These are phyloP conservation scores for Ptiloglossa arizonensis DNA, from an alignment of 1,140 invertebrate genomes.

Conservation along the genomic window DNA sequence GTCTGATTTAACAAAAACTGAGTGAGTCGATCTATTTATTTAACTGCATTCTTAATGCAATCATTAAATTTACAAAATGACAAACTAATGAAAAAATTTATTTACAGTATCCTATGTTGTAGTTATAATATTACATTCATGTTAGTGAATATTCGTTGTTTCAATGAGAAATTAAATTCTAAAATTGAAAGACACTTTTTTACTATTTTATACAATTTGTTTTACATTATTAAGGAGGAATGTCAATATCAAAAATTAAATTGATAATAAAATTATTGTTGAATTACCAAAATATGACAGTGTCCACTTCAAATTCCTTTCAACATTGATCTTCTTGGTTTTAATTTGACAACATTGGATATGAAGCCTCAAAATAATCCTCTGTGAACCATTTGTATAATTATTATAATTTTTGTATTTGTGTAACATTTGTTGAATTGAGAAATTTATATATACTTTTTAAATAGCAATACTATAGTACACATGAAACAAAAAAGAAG, in stretches of 20 bases:
- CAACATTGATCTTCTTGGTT: slow-evolving; percentile 45
- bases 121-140: slow-evolving; percentile 42
- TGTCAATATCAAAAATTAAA: slow-evolving; percentile 57
- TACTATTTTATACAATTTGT: slow-evolving; percentile 58
- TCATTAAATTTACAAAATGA: slow-evolving; percentile 52
- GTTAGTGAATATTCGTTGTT: slow-evolving; percentile 46
- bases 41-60: slow-evolving; percentile 48
- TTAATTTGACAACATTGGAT: slow-evolving; percentile 42
- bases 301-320: slow-evolving; percentile 57
- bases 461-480: neutral
- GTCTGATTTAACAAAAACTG: slow-evolving; percentile 49
- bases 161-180: slow-evolving; percentile 51
- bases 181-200: slow-evolving; percentile 50
- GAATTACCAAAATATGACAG: slow-evolving; percentile 50
- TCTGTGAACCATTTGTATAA: slow-evolving; percentile 20
- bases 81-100: slow-evolving; percentile 56
- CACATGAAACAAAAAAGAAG: neutral
- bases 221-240: slow-evolving; percentile 38
- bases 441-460: slow-evolving; percentile 6
- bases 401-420: slow-evolving; percentile 30
- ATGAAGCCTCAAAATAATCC: slow-evolving; percentile 29
- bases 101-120: slow-evolving; percentile 47
- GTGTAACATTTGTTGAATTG: neutral
- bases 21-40: slow-evolving; percentile 51
- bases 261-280: slow-evolving; percentile 65